phyloP scores from a whole-genome alignment of 2,797 vertebrate genomes.

The Toxotes lorentzi region DNA sequence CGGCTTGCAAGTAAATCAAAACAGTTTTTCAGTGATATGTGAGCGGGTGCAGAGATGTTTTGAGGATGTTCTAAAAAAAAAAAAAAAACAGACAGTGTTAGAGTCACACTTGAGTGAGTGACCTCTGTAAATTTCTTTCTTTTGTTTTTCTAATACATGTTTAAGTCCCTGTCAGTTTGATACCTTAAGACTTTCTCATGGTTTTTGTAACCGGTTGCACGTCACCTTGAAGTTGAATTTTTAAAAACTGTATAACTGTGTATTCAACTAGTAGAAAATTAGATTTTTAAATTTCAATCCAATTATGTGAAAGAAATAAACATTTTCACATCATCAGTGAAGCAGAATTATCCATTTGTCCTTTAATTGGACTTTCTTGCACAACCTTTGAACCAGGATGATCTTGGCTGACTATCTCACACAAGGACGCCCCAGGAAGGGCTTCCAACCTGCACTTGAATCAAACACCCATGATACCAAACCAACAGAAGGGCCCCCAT shows the following conservation, averaged over 20 bases:
- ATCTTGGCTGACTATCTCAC: constrained; percentile 59
- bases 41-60: constrained; percentile 56
- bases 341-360: constrained; percentile 35
- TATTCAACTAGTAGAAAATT: neutral
- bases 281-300: neutral
- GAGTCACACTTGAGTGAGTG: constrained; percentile 10
- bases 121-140: neutral
- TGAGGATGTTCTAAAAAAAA: constrained; percentile 39
- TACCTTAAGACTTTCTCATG: neutral
- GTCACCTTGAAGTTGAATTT: neutral
- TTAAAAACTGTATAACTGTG: neutral
- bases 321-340: neutral
- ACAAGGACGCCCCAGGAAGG: constrained; percentile 54
- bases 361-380: constrained; percentile 39
- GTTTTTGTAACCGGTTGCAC: neutral
- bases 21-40: constrained; percentile 68
- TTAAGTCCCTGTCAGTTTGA: neutral
- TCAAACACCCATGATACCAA: constrained; percentile 52
- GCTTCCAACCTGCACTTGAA: constrained; percentile 62
- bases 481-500: constrained; percentile 79
- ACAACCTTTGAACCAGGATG: constrained; percentile 56
- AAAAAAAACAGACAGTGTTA: neutral
- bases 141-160: neutral
- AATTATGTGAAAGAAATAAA: too few relatives aligned
- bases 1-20: constrained; percentile 78